These are phyloP conservation scores for Gari tellinella DNA, from an alignment of 2,888 invertebrate species.

Conservation along the genomic window DNA sequence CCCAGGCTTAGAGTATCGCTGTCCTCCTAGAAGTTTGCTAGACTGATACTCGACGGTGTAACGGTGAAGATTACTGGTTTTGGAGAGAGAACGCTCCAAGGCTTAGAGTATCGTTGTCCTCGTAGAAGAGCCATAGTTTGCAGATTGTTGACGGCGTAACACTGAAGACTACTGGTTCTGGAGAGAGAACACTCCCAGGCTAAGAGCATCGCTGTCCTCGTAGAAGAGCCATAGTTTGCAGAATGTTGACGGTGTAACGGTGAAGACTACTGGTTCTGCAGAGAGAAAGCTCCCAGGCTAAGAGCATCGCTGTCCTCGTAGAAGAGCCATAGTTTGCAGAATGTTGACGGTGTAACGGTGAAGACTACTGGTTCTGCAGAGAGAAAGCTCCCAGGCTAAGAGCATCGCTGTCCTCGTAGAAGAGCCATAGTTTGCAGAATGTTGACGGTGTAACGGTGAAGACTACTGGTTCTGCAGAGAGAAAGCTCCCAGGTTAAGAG, in stretches of 20 bases:
- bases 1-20: conserved; percentile 78
- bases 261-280: conserved; percentile 58
- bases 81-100: conserved; percentile 77
- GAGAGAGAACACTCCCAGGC: not conserved
- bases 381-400: conserved; percentile 77
- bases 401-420: conserved; percentile 76
- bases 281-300: conserved; percentile 75
- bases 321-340: too few relatives aligned
- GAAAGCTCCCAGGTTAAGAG: not conserved
- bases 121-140: too few relatives aligned
- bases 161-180: too few relatives aligned
- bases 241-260: too few relatives aligned
- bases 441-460: too few relatives aligned
- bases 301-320: conserved; percentile 77
- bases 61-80: conserved; percentile 26
- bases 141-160: too few relatives aligned
- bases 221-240: too few relatives aligned
- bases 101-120: conserved; percentile 77
- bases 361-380: conserved; percentile 58
- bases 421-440: too few relatives aligned
- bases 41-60: too few relatives aligned
- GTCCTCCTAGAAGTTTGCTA: conserved; percentile 67
- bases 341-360: too few relatives aligned
- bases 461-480: not conserved
- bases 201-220: not conserved